Evolutionary conservation across 2,113 vertebrate species (phyloP).

Genomic region (Cottus gobio): DNA sequence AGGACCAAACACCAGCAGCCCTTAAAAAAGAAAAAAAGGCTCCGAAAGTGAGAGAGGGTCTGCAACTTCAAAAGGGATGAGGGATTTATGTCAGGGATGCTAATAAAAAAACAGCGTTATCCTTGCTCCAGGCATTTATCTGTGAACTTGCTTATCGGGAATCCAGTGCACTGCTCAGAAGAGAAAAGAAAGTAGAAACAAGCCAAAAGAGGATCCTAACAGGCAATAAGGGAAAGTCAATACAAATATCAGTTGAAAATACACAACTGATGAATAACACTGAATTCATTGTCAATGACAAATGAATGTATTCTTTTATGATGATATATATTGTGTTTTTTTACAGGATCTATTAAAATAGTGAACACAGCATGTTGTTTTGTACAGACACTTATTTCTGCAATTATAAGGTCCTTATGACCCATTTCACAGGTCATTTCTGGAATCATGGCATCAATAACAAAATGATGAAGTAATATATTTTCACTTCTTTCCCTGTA

Average conservation of each 20-base stretch:
- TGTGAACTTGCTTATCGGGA: slow-evolving; percentile 49
- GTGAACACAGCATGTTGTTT: neutral
- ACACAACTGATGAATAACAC: neutral
- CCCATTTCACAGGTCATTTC: neutral
- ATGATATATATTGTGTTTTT: neutral
- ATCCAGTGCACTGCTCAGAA: slow-evolving; percentile 28
- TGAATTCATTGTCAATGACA: neutral
- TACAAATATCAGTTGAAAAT: neutral
- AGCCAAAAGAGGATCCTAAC: slow-evolving; percentile 3
- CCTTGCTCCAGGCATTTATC: slow-evolving; percentile 55
- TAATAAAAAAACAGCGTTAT: slow-evolving; percentile 57
- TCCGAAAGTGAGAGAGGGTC: slow-evolving; percentile 26
- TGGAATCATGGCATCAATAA: neutral
- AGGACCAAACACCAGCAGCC: slow-evolving; percentile 58
- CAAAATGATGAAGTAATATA: neutral
- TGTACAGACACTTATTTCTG: neutral
- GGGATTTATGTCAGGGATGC: slow-evolving; percentile 68
- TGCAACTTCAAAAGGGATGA: slow-evolving; percentile 60
- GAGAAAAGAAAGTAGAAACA: slow-evolving; percentile 1
- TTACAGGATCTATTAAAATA: neutral
- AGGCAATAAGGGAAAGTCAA: slow-evolving; percentile 15
- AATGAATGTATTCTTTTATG: neutral
- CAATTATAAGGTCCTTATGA: neutral
- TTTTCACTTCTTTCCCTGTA: neutral
- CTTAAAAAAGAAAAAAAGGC: slow-evolving; percentile 1